Conservation (phyloP, 2,113 vertebrate species). For the human (Homo sapiens) region DNA sequence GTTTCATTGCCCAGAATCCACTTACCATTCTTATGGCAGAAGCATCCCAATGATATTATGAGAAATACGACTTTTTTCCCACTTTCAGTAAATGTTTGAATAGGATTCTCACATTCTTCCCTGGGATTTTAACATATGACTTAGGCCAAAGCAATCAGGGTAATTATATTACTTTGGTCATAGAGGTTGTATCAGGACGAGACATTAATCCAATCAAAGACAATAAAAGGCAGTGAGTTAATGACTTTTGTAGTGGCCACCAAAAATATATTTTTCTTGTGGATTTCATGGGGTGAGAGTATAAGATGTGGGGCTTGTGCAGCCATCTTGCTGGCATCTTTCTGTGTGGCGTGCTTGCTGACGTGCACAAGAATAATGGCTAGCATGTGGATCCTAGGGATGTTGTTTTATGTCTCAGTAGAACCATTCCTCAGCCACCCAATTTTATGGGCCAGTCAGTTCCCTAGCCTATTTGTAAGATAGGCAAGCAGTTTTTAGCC, state of each 20-base stretch:
- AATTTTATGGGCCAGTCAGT: background rate
- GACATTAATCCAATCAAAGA: background rate
- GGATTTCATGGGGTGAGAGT: background rate
- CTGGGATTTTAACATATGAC: background rate
- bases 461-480: background rate
- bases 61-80: background rate
- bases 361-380: background rate
- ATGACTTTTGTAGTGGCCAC: background rate
- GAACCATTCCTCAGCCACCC: background rate
- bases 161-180: background rate
- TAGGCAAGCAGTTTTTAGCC: background rate
- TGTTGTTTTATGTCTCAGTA: background rate
- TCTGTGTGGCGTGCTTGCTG: background rate
- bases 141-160: background rate
- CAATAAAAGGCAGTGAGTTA: background rate
- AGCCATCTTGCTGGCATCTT: background rate
- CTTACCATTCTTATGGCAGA: background rate
- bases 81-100: background rate
- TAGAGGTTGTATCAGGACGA: background rate
- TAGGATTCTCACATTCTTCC: background rate
- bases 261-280: background rate
- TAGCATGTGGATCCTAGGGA: background rate
- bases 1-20: background rate
- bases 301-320: background rate
- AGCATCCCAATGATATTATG: background rate